These are phyloP conservation scores for Neolamprologus falcicula DNA, from an alignment of 2,113 vertebrate species.

Conservation along the genomic window DNA sequence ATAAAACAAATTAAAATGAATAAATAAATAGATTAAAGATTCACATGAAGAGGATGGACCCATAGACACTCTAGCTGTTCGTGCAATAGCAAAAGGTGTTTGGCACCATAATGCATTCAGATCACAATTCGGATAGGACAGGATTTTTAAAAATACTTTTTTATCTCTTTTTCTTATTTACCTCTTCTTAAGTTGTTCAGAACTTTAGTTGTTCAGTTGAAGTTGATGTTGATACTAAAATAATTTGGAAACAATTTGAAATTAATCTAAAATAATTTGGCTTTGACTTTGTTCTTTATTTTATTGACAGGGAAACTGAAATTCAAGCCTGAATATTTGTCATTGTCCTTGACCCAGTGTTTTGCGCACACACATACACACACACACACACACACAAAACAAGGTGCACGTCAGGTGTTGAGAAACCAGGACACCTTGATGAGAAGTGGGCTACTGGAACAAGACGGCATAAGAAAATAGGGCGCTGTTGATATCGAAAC, in stretches of 20 bases:
- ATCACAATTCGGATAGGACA: background rate
- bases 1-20: background rate
- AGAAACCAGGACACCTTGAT: background rate
- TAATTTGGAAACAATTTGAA: background rate
- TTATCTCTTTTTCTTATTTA: background rate
- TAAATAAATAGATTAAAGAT: background rate
- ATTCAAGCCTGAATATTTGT: background rate
- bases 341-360: background rate
- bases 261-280: background rate
- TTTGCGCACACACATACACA: accelerated
- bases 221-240: background rate
- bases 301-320: background rate
- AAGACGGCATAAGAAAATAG: background rate
- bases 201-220: background rate
- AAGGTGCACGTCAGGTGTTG: background rate
- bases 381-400: background rate
- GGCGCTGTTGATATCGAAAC: background rate
- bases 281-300: background rate
- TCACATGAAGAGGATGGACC: background rate
- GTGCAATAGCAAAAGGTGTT: background rate
- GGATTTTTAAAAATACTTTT: background rate
- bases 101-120: background rate
- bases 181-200: background rate
- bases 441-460: background rate
- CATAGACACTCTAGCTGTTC: background rate